Conservation (phyloP, 2,113 vertebrate genomes). For the Octodon degus region DNA sequence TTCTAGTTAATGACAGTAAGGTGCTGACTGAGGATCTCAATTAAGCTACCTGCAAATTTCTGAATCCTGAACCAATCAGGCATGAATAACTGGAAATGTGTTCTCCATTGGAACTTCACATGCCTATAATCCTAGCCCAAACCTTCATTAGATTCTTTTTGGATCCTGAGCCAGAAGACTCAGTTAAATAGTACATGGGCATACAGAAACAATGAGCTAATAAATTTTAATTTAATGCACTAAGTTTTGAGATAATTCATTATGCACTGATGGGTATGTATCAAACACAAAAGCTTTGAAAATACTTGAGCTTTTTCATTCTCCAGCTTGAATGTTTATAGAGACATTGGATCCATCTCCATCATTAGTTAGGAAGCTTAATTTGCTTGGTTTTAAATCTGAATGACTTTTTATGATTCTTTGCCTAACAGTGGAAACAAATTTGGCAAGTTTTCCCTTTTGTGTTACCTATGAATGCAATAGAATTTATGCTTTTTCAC, state of each 20-base stretch:
- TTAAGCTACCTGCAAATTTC: not conserved
- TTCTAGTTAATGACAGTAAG: not conserved
- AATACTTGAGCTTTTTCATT: not conserved
- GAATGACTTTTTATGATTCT: not conserved
- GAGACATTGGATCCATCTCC: not conserved
- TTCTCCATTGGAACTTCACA: not conserved
- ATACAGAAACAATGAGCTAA: not conserved
- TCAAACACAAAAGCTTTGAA: slow-evolving; percentile 8
- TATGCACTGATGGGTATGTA: not conserved
- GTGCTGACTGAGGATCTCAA: not conserved
- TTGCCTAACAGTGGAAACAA: slow-evolving; percentile 15
- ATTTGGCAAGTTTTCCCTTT: slow-evolving; percentile 19
- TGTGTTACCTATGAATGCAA: not conserved
- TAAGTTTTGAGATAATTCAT: not conserved
- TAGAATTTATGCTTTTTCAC: slow-evolving; percentile 20
- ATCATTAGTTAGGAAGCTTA: not conserved
- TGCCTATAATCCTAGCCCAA: not conserved
- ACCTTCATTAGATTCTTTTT: not conserved
- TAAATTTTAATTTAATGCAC: not conserved
- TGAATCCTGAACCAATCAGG: not conserved
- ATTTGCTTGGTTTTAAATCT: slow-evolving; percentile 36
- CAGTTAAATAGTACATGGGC: not conserved
- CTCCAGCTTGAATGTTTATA: slow-evolving; percentile 7
- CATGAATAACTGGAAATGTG: not conserved
- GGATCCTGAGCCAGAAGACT: not conserved